Evolutionary conservation across 2,888 invertebrate species (phyloP).

Genomic region (Macrosoma leucophasiata): DNA sequence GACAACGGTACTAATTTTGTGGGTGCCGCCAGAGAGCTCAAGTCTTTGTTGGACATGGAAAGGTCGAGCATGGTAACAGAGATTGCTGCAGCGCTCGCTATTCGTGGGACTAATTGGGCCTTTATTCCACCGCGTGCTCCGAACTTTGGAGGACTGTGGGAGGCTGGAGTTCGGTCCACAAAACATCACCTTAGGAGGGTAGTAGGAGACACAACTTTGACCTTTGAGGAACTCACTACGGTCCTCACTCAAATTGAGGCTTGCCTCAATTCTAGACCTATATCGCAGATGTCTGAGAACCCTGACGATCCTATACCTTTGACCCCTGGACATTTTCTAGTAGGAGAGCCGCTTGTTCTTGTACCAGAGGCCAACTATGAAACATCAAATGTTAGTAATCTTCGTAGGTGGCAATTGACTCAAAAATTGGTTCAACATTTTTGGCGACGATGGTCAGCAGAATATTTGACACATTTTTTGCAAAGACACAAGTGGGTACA

Average conservation of each 20-base stretch:
- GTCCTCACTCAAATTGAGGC: constrained; percentile 22
- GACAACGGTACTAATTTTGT: constrained; percentile 27
- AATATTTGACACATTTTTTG: constrained; percentile 25
- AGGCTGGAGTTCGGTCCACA: constrained; percentile 14
- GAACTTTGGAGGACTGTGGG: constrained; percentile 22
- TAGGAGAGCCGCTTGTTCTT: constrained; percentile 18
- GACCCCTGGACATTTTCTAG: constrained; percentile 25
- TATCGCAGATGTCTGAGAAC: constrained; percentile 12
- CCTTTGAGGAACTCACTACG: constrained; percentile 21
- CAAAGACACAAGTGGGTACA: constrained; percentile 28
- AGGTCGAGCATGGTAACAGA: constrained; percentile 10
- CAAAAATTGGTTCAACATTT: constrained; percentile 29
- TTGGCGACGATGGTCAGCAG: constrained; percentile 27
- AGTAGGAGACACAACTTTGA: constrained; percentile 19
- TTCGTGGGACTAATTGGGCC: constrained; percentile 15
- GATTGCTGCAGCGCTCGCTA: constrained; percentile 6
- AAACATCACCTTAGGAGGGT: constrained; percentile 13
- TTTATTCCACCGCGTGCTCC: constrained; percentile 21
- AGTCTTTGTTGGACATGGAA: constrained; percentile 10
- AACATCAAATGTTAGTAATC: constrained; percentile 2
- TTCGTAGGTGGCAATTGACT: constrained; percentile 26
- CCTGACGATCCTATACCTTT: too few relatives aligned
- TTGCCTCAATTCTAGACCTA: constrained; percentile 22
- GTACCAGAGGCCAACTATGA: constrained; percentile 19
- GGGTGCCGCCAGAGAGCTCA: constrained; percentile 16